These are phyloP conservation scores for Bombus huntii DNA, from an alignment of 1,140 invertebrate species.

Conservation along the genomic window DNA sequence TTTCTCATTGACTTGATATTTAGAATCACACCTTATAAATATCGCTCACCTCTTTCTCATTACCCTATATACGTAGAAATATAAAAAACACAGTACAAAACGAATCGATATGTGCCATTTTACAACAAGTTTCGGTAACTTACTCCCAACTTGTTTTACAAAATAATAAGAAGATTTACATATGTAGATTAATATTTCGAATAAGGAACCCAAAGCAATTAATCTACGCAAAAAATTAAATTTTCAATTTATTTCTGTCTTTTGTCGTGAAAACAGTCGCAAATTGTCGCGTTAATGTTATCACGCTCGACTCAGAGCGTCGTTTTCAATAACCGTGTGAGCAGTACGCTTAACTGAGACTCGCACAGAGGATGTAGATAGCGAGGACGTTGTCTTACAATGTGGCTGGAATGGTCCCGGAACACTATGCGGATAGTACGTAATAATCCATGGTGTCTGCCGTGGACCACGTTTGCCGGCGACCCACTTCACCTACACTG, in stretches of 20 bases:
- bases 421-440: constrained; percentile 37
- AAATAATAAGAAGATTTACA: too few relatives aligned
- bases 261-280: not conserved
- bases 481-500: constrained; percentile 57
- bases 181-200: not conserved
- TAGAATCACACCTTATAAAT: too few relatives aligned
- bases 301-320: not conserved
- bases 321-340: constrained; percentile 10
- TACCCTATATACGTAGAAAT: too few relatives aligned
- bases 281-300: constrained; percentile 7
- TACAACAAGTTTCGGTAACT: too few relatives aligned
- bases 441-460: constrained; percentile 63
- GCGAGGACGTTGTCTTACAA: constrained; percentile 52
- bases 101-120: too few relatives aligned
- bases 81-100: too few relatives aligned
- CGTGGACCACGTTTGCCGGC: constrained; percentile 40
- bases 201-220: too few relatives aligned
- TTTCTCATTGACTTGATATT: too few relatives aligned
- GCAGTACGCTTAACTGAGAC: not conserved
- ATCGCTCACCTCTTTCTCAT: too few relatives aligned
- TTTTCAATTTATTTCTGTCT: not conserved
- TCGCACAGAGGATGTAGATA: constrained; percentile 15
- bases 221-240: not conserved
- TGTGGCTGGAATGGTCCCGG: constrained; percentile 47
- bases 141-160: too few relatives aligned